phyloP scores from a whole-genome alignment of 2,888 invertebrate species.

The Gari tellinella region DNA sequence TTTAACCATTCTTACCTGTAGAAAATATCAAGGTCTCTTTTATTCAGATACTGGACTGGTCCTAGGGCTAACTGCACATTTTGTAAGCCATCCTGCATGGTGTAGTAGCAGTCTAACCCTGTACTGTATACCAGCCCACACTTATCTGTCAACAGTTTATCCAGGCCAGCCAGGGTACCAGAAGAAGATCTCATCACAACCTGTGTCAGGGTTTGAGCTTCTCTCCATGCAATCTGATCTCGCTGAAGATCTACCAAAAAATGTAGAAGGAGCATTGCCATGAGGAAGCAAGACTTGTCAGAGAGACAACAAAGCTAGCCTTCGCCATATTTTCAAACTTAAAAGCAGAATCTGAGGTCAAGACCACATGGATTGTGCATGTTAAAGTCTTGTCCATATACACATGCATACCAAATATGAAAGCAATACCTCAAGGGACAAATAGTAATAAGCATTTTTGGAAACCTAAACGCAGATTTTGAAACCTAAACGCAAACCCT shows the following conservation, averaged over 20 bases:
- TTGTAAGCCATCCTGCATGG: constrained; percentile 4
- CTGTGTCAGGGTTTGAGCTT: constrained; percentile 19
- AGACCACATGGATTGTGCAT: too few species aligned
- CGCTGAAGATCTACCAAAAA: constrained; percentile 26
- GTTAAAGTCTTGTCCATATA: too few species aligned
- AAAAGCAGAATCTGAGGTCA: too few species aligned
- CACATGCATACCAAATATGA: too few species aligned
- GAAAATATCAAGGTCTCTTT: constrained; percentile 21
- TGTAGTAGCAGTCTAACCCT: constrained; percentile 27
- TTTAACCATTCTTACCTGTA: constrained; percentile 15
- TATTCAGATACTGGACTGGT: constrained; percentile 2
- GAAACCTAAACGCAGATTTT: too few species aligned
- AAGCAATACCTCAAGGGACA: too few species aligned
- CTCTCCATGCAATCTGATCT: constrained; percentile 21
- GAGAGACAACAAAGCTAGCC: too few species aligned
- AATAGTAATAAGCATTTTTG: too few species aligned
- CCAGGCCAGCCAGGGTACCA: constrained; percentile 25
- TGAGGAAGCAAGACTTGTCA: too few species aligned
- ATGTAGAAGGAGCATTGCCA: too few species aligned
- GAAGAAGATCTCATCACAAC: constrained; percentile 20
- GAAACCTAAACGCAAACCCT: too few species aligned
- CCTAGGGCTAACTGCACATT: constrained; percentile 31
- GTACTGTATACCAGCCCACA: constrained; percentile 28
- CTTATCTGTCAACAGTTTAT: constrained; percentile 24
- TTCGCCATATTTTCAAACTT: too few species aligned